Evolutionary conservation across 2,888 invertebrate species (phyloP).

Genomic region (Drosophila barbarae): DNA sequence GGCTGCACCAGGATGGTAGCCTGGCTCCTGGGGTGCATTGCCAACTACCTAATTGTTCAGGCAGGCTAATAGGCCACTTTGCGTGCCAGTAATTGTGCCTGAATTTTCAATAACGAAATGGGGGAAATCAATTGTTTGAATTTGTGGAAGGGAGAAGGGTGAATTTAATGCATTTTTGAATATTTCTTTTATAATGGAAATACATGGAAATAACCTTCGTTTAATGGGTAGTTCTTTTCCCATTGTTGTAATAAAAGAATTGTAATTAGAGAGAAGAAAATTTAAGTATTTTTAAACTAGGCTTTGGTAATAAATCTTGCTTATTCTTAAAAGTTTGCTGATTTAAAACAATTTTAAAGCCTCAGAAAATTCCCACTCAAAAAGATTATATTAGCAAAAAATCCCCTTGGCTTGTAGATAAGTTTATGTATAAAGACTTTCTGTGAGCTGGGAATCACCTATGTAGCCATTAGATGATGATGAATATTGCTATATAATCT

Average conservation of each 20-base stretch:
- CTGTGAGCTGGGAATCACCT: background rate
- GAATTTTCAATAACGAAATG: conserved; percentile 3
- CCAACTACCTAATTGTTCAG: conserved; percentile 6
- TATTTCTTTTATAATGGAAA: background rate
- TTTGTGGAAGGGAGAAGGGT: background rate
- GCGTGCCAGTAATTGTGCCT: conserved; percentile 10
- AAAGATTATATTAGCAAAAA: background rate
- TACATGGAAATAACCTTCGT: too few species aligned
- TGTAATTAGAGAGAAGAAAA: too few species aligned
- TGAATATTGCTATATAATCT: background rate
- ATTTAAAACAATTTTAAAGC: background rate
- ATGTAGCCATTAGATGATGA: background rate
- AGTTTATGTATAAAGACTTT: background rate
- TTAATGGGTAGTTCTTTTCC: background rate
- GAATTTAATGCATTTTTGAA: background rate
- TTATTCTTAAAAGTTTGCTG: too few species aligned
- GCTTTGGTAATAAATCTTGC: too few species aligned
- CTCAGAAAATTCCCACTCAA: background rate
- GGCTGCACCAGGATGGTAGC: background rate
- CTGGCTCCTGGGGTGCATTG: background rate
- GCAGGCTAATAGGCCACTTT: conserved; percentile 15
- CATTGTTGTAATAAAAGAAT: background rate
- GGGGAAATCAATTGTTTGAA: conserved; percentile 11
- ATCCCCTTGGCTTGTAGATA: background rate
- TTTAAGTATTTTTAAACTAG: too few species aligned